Conservation (phyloP, 2,113 vertebrate genomes). For the Girardinichthys multiradiatus region DNA sequence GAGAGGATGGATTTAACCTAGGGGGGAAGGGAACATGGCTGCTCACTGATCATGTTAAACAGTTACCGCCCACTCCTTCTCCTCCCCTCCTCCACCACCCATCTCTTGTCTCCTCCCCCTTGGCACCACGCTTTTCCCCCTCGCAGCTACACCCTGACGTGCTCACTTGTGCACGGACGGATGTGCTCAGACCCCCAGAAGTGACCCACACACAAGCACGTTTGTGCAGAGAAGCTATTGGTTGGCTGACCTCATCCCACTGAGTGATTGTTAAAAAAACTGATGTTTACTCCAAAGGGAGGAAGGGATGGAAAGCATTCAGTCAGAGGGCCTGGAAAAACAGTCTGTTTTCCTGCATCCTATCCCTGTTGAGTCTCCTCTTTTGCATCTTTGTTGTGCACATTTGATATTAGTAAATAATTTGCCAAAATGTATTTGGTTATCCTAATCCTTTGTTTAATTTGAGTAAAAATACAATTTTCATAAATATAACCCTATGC, state of each 20-base stretch:
- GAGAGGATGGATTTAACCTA: constrained; percentile 46
- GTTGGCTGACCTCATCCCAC: constrained; percentile 59
- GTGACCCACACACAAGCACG: constrained; percentile 8
- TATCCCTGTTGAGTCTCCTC: neutral
- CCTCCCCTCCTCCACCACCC: constrained; percentile 56
- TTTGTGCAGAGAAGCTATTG: constrained; percentile 16
- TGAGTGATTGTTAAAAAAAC: constrained; percentile 61
- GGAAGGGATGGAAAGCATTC: constrained; percentile 7
- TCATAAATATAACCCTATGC: neutral
- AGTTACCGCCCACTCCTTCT: constrained; percentile 63
- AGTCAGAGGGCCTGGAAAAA: constrained; percentile 3
- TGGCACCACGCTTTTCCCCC: constrained; percentile 23
- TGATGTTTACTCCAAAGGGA: constrained; percentile 47
- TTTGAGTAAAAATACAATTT: neutral
- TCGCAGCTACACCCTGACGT: constrained; percentile 55
- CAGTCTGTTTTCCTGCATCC: neutral
- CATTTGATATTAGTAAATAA: neutral
- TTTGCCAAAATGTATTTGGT: neutral
- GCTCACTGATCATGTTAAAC: constrained; percentile 76
- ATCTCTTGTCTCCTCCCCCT: constrained; percentile 50
- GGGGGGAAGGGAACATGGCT: constrained; percentile 70
- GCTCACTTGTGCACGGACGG: constrained; percentile 43
- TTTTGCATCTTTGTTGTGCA: neutral
- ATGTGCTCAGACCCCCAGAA: constrained; percentile 29
- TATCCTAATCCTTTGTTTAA: neutral